Evolutionary conservation across 1,140 invertebrate species (phyloP), one percentile per base, ranked within the genome.

Genomic region (Lepidotrigona ventralis): DNA sequence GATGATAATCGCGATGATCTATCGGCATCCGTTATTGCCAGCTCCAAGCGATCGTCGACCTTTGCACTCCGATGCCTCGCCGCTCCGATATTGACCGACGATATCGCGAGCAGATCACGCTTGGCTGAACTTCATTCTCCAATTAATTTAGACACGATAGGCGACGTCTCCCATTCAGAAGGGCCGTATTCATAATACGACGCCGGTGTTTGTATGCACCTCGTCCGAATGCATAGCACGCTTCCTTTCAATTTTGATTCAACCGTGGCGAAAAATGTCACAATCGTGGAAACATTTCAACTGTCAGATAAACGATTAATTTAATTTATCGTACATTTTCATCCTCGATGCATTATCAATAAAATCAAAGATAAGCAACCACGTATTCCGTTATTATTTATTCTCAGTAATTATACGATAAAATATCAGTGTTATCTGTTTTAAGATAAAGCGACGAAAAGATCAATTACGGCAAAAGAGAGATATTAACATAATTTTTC

Each of bases 11-110:
- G 9, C 46, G 54, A 83, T 60, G 69, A 81, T 86, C 77, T 39
- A 66, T 78, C 64, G 54, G 71, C 51, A 26, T 58, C 19, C 51
- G 21, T 6, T 54, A 75, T 63, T 73, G 58, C 64, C 70, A 66
- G 29, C 17, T n/a, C 33, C 14, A 26, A 73, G 58, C 64, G 54
- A 87, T 64, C 71, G 56, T 72, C 79, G 81, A 86, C 66, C 81
- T 84, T 87, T 87, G 76, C 60, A 84, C 86, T 84, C 46, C n/a
- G 70, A 56, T 84, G 81, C 78, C 78, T 74, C 79, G 53, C n/a
- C 19, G 73, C 53, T 26, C 29, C 63, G 53, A 76, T 68, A 81
- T 68, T 81, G 72, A 51, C 63, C 53, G 73, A 54, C 53, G 80
- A 69, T 81, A 81, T 76, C 80, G 56, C 26, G 68, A 72, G 12